phyloP scores from a whole-genome alignment of 2,797 vertebrate genomes.

The Danio tinwini region DNA sequence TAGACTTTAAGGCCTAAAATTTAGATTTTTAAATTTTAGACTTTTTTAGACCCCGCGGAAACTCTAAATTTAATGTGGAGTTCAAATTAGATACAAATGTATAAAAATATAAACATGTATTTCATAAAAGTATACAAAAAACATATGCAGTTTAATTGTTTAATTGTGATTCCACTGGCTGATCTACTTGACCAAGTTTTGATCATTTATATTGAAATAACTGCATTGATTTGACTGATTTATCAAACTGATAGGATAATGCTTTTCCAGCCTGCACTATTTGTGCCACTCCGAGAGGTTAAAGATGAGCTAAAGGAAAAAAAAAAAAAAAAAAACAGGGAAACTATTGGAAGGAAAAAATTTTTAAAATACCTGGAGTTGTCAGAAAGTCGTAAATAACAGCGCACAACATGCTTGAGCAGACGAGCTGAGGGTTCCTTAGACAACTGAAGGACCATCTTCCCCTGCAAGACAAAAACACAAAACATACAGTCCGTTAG shows the following conservation, averaged over 20 bases:
- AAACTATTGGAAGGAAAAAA: neutral
- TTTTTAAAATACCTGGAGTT: slow-evolving; percentile 93
- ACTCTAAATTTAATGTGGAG: no score
- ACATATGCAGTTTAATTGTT: no score
- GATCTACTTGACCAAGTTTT: no score
- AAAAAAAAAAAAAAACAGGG: neutral
- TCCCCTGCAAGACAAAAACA: slow-evolving; percentile 81
- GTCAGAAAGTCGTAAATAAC: slow-evolving; percentile 97
- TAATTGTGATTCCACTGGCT: no score
- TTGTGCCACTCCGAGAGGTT: no score
- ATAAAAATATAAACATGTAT: no score
- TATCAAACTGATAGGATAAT: neutral
- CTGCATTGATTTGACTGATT: neutral
- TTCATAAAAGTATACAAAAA: no score
- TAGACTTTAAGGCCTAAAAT: no score
- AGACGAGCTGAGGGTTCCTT: slow-evolving; percentile 96
- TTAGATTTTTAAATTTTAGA: no score
- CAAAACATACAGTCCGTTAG: neutral
- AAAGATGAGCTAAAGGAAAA: neutral
- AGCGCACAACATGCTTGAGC: slow-evolving; percentile 95
- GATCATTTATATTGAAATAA: neutral
- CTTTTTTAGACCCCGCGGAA: no score
- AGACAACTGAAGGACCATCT: slow-evolving; percentile 98
- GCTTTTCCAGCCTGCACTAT: neutral
- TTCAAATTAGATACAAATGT: no score